Evolutionary conservation across 2,113 vertebrate genomes (phyloP), one percentile per base, ranked within the genome.

Genomic region (Barbus barbus): DNA sequence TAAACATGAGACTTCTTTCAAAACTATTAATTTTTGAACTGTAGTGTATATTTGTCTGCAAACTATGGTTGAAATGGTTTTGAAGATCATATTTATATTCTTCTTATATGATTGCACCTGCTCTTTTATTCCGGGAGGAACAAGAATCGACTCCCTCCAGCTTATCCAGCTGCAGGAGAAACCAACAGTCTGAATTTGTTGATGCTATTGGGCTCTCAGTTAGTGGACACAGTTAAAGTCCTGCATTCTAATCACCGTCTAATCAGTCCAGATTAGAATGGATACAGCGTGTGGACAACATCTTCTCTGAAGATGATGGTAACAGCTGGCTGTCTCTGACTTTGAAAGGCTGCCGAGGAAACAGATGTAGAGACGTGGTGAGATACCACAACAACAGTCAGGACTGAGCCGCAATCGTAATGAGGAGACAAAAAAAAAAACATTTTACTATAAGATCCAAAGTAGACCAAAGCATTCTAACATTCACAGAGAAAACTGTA

Each of bases 281-380:
- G 65, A 65, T 65, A 22, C 9, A 53, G 28, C 31, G 22, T 53
- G 53, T 60, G 76, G 33, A 78, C 33, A 38, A 24, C 2, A 22
- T 71, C 20, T 78, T 78, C 76, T 60, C 76, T 41, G 76, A 78
- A 60, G 53, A 78, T 60, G 33, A 78, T 2, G 13, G 53, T 58
- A 78, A 41, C 76, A 78, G 53, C 31, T 78, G 76, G 76, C 41
- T 60, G 53, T 16, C 28, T 77, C 53, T 41, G 51, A 60, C 75
- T 60, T 78, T 78, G 53, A 78, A 78, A 60, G 36, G 33, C 76
- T 75, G 73, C 73, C 44, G 73, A 75, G 73, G 7, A 75, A 60
- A 36, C 76, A 78, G 53, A 60, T 60, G 76, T 24, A 78, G 20
- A 60, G 20, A 56, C 1, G 18, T 33, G 48, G 18, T 5, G 18